These are phyloP conservation scores for Gastrophysa polygoni DNA, from an alignment of 2,888 invertebrate species.

Conservation along the genomic window DNA sequence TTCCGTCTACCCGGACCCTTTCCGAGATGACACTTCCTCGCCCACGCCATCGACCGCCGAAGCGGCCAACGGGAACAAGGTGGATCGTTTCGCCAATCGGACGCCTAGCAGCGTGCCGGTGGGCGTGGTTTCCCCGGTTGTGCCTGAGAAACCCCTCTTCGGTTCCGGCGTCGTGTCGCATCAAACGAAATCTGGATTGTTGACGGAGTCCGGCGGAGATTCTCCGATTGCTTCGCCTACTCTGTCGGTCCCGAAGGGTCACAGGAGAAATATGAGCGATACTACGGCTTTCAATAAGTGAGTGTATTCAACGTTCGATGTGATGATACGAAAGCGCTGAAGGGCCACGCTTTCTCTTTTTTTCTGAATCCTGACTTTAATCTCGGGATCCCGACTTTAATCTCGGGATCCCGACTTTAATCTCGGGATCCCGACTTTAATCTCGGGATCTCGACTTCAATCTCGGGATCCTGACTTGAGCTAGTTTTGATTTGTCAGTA, in stretches of 20 bases:
- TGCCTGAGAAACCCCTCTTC: conserved; percentile 46
- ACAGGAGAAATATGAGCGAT: conserved; percentile 83
- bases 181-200: conserved; percentile 42
- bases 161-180: no score
- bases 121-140: conserved; percentile 45
- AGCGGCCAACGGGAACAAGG: conserved; percentile 39
- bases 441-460: no score
- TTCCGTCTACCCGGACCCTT: conserved; percentile 73
- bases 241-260: conserved; percentile 61
- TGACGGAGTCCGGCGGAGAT: conserved; percentile 51
- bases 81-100: conserved; percentile 29
- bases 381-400: no score
- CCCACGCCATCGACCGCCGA: conserved; percentile 20
- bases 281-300: conserved; percentile 83
- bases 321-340: no score
- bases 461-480: no score
- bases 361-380: no score
- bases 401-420: no score
- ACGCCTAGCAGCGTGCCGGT: conserved; percentile 28
- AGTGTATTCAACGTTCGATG: conserved; percentile 42
- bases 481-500: no score
- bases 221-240: conserved; percentile 56
- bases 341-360: no score
- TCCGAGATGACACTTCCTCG: conserved; percentile 63
- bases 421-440: no score